These are phyloP conservation scores for Pygoscelis antarcticus DNA, from an alignment of 2,113 vertebrate species.

Conservation along the genomic window DNA sequence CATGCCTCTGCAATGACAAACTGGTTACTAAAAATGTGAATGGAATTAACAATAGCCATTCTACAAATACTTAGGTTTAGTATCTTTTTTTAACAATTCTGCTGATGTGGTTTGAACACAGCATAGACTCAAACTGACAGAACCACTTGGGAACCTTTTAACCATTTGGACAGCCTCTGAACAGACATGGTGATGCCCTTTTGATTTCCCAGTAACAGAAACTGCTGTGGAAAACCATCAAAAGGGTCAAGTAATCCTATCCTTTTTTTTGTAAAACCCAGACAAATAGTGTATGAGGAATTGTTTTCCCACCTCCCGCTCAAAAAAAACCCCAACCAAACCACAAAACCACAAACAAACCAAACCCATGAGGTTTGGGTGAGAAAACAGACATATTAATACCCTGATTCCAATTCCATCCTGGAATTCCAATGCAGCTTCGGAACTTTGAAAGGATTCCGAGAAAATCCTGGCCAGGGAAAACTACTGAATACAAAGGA, in stretches of 20 bases:
- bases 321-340: neutral
- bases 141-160: neutral
- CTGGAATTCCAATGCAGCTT: neutral
- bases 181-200: neutral
- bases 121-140: neutral
- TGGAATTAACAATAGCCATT: neutral
- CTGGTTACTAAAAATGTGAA: neutral
- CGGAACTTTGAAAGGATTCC: neutral
- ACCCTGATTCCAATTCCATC: neutral
- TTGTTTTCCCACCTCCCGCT: neutral
- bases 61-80: neutral
- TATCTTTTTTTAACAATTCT: neutral
- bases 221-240: neutral
- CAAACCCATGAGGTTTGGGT: neutral
- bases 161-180: neutral
- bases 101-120: neutral
- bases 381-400: neutral
- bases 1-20: neutral
- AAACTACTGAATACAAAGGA: neutral
- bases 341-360: neutral
- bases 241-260: neutral
- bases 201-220: neutral
- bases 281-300: neutral
- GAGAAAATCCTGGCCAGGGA: neutral
- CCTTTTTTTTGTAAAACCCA: neutral